A percentile compares a stretch with the other conserved stretches of the same genome.
Evolutionary conservation across 2,113 vertebrate species (phyloP).

Genomic region (Puntigrus tetrazona): DNA sequence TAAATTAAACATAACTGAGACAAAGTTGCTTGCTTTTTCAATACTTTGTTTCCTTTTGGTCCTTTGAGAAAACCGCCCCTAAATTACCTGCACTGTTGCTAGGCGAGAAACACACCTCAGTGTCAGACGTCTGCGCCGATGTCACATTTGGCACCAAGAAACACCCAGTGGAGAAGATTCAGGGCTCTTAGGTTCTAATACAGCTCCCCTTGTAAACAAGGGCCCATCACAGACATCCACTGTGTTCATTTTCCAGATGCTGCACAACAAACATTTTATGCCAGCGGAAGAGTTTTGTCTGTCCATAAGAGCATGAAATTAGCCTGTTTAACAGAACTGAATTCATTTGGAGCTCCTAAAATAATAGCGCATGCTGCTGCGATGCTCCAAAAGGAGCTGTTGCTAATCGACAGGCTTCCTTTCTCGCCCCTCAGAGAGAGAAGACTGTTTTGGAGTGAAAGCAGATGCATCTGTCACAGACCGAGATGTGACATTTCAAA

Average conservation of each 20-base stretch:
- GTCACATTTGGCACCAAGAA: slow-evolving; percentile 16
- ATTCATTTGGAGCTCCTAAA: slow-evolving; percentile 60
- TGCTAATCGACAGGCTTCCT: slow-evolving; percentile 45
- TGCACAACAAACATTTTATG: slow-evolving; percentile 46
- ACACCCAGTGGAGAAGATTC: background rate
- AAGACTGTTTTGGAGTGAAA: slow-evolving; percentile 39
- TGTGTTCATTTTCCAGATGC: slow-evolving; percentile 49
- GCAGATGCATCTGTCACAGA: slow-evolving; percentile 46
- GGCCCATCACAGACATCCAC: slow-evolving; percentile 35
- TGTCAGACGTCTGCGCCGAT: background rate
- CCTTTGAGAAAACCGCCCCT: background rate
- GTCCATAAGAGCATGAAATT: slow-evolving; percentile 60
- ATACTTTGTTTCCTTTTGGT: background rate
- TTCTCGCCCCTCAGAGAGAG: slow-evolving; percentile 24
- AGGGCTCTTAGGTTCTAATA: slow-evolving; percentile 17
- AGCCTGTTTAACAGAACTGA: slow-evolving; percentile 58
- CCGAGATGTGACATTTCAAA: slow-evolving; percentile 47
- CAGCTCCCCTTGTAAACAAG: slow-evolving; percentile 48
- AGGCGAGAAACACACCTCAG: background rate
- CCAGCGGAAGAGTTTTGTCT: slow-evolving; percentile 54
- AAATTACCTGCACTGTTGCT: slow-evolving; percentile 5
- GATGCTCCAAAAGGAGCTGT: slow-evolving; percentile 32
- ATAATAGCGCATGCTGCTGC: slow-evolving; percentile 50
- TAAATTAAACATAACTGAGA: background rate
- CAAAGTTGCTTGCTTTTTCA: background rate